Base-by-base conservation (phyloP, 92 coral and sea anemone species). In the Metridium senile region DNA sequence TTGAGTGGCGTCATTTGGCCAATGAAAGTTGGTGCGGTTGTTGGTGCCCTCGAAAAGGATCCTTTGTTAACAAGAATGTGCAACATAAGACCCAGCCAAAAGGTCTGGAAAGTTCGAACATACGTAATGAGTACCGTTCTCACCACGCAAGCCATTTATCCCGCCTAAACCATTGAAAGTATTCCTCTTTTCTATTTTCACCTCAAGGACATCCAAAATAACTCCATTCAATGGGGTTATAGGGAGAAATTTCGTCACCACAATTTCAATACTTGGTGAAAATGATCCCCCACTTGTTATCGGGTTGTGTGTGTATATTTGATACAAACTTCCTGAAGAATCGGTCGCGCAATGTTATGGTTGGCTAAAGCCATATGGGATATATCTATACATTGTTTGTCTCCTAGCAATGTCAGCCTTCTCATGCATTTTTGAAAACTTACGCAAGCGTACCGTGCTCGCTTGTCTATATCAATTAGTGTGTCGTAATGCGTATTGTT, bases 71-170 rank as follows among this genome's bases (percentile, higher is more conserved):
- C 51, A 56, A 72, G 65, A 73, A 73, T 73, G 78, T 49, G 72
- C 72, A 68, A 35, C 54, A 26, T 45, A 27, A 62, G 65, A 58
- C 68, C 19, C 32, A 6, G 33, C 53, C 33, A 31, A 28, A 25
- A n/a, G 22, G 65, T 57, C 78, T 73, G 68, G 78, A 73, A 73
- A 39, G 68, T 73, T 73, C 78, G n/a, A 63, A 63, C 27, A 54
- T 53, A 34, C 68, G 63, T 33, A 73, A 73, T 62, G 78, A 73
- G 69, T 63, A 54, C n/a, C 20, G 56, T 58, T 73, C 33, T 25
- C 33, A 58, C 68, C 78, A 73, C 78, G 68, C 68, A 30, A 73
- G 32, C 1, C 63, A 16, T 72, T 61, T 11, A 56, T 11, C 32
- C 19, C 39, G 27, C 34, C 33, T 16, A 25, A 27, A 58, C 32